Evolutionary conservation across 2,888 invertebrate genomes (phyloP).

Genomic region (Chrysolina oricalcia): DNA sequence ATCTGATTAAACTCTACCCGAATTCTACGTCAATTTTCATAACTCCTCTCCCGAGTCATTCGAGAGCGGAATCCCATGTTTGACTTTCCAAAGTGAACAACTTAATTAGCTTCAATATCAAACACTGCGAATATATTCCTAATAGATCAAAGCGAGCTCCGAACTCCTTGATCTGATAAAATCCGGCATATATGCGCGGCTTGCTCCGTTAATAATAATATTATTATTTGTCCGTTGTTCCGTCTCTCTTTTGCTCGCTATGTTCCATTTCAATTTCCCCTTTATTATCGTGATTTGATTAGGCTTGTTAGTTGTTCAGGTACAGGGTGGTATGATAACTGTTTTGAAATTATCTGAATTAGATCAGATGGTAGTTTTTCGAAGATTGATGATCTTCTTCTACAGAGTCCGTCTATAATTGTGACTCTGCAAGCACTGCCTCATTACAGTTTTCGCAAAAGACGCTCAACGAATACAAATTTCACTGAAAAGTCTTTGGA

Average conservation of each 20-base stretch:
- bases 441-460: too few relatives aligned
- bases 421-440: too few relatives aligned
- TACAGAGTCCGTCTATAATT: too few relatives aligned
- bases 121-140: constrained; percentile 23
- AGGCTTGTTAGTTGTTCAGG: background rate
- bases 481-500: too few relatives aligned
- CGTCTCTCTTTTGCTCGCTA: background rate
- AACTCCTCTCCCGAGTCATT: background rate
- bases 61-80: constrained; percentile 28
- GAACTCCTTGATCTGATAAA: constrained; percentile 31
- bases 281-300: background rate
- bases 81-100: constrained; percentile 29
- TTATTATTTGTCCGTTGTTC: constrained; percentile 1
- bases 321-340: too few relatives aligned
- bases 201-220: constrained; percentile 17
- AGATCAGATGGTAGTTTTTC: too few relatives aligned
- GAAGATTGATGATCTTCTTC: too few relatives aligned
- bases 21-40: constrained; percentile 14
- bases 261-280: background rate
- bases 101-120: constrained; percentile 29
- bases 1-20: background rate
- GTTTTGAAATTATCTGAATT: too few relatives aligned
- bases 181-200: constrained; percentile 8
- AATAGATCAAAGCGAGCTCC: constrained; percentile 30
- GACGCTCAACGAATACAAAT: too few relatives aligned